phyloP scores from a whole-genome alignment of 2,113 vertebrate genomes.

The Clupea harengus region DNA sequence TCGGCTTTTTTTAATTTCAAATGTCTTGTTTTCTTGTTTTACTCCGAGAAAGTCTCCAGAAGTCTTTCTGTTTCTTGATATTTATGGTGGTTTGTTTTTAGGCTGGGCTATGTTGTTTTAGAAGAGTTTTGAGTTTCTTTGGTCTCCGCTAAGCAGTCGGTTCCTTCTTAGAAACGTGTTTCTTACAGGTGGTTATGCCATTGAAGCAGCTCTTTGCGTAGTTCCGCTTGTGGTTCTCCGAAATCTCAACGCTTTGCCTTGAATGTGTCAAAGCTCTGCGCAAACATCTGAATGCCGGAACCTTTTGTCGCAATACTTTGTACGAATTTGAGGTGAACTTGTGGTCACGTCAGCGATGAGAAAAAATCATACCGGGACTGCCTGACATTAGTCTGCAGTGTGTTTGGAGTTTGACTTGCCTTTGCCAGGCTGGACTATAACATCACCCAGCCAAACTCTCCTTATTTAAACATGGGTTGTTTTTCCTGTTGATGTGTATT shows the following conservation, averaged over 20 bases:
- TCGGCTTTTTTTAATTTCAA: too few species aligned
- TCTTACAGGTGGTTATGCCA: background rate
- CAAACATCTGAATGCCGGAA: background rate
- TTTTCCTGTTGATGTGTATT: background rate
- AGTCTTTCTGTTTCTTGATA: constrained; percentile 3
- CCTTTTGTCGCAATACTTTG: background rate
- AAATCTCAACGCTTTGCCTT: background rate
- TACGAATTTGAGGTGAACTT: background rate
- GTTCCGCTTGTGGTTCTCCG: background rate
- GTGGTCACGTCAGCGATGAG: background rate
- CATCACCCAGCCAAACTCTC: background rate
- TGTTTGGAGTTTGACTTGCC: background rate
- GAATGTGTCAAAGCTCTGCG: background rate
- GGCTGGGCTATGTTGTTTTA: background rate
- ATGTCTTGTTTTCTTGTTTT: background rate
- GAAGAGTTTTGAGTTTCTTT: background rate
- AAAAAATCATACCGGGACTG: background rate
- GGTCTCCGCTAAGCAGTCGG: background rate
- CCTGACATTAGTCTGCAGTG: background rate
- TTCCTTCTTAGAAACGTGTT: background rate
- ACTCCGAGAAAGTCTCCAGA: too few species aligned
- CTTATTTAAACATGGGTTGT: background rate
- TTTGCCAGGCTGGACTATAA: background rate
- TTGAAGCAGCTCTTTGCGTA: background rate
- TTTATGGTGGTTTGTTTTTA: background rate